phyloP scores from a whole-genome alignment of 2,113 vertebrate species.

The pig (Sus scrofa) region T2T-Sscrofa CM000818.6:80943501-80944000 shows the following conservation, averaged over 20 bases:
- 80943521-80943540: not conserved
- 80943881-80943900: not conserved
- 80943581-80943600: not conserved
- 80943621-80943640: not conserved
- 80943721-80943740: not conserved
- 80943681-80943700: not conserved
- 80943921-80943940: not conserved
- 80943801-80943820: not conserved
- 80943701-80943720: not conserved
- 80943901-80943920: not conserved
- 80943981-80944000: not conserved
- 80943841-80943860: not conserved
- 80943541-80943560: not conserved
- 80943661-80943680: not conserved
- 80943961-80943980: not conserved
- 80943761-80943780: not conserved
- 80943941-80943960: not conserved
- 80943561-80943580: not conserved
- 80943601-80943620: fast-evolving
- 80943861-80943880: not conserved
- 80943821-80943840: not conserved
- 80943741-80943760: not conserved
- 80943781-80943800: not conserved
- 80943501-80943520: not conserved
- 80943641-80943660: not conserved